Evolutionary conservation across 2,888 invertebrate species (phyloP), one percentile per base, ranked within the genome.

Genomic region (Invenusta paracnida): DNA sequence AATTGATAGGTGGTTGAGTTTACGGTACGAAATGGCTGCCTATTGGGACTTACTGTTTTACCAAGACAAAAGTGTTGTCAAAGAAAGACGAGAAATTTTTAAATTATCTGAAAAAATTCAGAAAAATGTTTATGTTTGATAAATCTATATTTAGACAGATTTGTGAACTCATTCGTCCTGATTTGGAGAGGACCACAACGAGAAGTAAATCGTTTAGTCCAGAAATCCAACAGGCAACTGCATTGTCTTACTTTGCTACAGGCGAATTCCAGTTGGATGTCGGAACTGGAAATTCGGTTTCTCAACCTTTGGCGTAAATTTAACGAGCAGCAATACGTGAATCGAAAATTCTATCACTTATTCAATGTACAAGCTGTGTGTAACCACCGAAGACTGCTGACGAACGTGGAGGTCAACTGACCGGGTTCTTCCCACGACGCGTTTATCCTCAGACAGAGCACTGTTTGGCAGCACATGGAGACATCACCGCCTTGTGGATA

Each of bases 301-400:
- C 25, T 79, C 79, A 79, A 27, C n/a, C 79, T 25, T 23, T 27
- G 2, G 79, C 79, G 23, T 48, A 48, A 30, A 79, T 11, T 5
- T 79, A 5, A 5, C n/a, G 79, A 2, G 79, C n/a, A 2, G 2
- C n/a, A 79, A 79, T 79, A 23, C n/a, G 5, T 2, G n/a, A 79
- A 79, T 27, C 29, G 79, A 79, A 79, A 79, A 27, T 79, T 79
- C 79, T 79, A 79, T 79, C 88, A 88, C 83, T 88, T 89, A 0
- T 86, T 89, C 0, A 89, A 89, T 82, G 81, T 87, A 2, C 88
- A 89, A 87, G 87, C 88, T 0, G 87, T 89, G 1, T 66, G 73
- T 29, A 85, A 88, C 30, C 30, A 13, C 11, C 84, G 87, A 0
- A 81, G 81, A 1, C 17, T 31, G 28, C 87, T 89, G 29, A 48